Base-by-base conservation (phyloP, 2,113 vertebrate genomes). In the Corythaixoides concolor region DNA sequence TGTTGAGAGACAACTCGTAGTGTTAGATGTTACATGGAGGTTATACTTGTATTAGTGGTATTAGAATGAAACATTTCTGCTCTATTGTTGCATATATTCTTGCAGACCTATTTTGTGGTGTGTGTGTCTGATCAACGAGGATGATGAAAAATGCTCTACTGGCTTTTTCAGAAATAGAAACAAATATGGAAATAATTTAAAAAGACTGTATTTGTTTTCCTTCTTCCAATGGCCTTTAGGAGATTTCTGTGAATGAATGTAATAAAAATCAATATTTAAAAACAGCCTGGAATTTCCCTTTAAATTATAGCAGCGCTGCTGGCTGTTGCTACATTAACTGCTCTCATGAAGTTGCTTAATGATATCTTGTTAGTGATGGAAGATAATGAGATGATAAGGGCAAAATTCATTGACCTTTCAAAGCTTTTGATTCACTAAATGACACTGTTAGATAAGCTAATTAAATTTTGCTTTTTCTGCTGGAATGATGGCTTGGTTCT, bases 401-500 rank as follows among this genome's bases (percentile, higher is more conserved):
- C 95, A 98, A 97, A 97, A 97, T 97, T 98, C 97, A 98, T 96
- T 98, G 97, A 98, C 97, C 97, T 98, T 98, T 97, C 97, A 93
- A 96, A 97, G 92, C 93, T 98, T 98, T 97, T 97, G 97, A 98
- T 97, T 98, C 95, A 94, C 96, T 97, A 98, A 98, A 98, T 98
- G 97, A 98, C 97, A 97, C 97, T 97, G 86, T 96, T 98, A 97
- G 97, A 97, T 98, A 97, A 98, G 97, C 97, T 98, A 98, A 98
- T 98, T 98, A 98, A 98, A 97, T 97, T 91, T 97, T 96, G 78
- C 96, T 97, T 97, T 93, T 97, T 96, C 92, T 96, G 58, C 77
- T 97, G 76, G 95, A 97, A 96, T 97, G 96, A 97, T 96, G 95
- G 56, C 91, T 96, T 95, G 59, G 75, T 97, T 98, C 96, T 95